Evolutionary conservation across 2,113 vertebrate species (phyloP), one percentile per base, ranked within the genome.

Genomic region (Daubentonia madagascariensis): DNA sequence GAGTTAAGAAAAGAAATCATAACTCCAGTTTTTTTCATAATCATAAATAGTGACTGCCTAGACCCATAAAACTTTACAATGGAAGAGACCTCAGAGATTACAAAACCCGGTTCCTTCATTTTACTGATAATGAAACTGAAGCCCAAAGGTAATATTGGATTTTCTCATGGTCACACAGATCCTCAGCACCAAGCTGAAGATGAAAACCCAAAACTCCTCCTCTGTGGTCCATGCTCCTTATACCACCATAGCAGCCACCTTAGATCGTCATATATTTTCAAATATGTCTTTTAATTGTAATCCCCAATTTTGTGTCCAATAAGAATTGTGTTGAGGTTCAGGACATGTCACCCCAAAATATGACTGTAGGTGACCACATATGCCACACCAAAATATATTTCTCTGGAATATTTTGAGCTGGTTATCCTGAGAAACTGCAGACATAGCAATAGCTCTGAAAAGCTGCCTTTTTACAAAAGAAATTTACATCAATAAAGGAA

Each of bases 1-100:
- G 43, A 94, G 70, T 89, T 94, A 75, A 93, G 40, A 28, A 76
- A 50, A 97, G 20, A 85, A 94, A 78, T 63, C 81, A 61, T 73
- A 83, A 86, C 72, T 78, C 17, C 30, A 79, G 72, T 20, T 73
- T 50, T 97, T 94, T 89, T 97, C 40, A 73, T 78, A 72, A 79
- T 43, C n/a, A 40, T 94, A 89, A 72, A 67, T 67, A 85, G 45
- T 52, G 72, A 94, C n/a, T 61, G n/a, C 40, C 48, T 32, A 3
- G 65, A 43, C 12, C 78, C 76, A 81, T 76, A 86, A 92, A 90
- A 50, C 52, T 85, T 85, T n/a, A 83, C 40, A 48, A 30, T 8
- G 14, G 75, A 85, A 93, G 88, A 96, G n/a, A 97, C 61, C n/a
- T 89, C 45, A 54, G 70, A 54, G 50, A 94, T 92, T 1, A 85